Base-by-base conservation (phyloP, 2,113 vertebrate genomes). In the Lanius ludovicianus region DNA sequence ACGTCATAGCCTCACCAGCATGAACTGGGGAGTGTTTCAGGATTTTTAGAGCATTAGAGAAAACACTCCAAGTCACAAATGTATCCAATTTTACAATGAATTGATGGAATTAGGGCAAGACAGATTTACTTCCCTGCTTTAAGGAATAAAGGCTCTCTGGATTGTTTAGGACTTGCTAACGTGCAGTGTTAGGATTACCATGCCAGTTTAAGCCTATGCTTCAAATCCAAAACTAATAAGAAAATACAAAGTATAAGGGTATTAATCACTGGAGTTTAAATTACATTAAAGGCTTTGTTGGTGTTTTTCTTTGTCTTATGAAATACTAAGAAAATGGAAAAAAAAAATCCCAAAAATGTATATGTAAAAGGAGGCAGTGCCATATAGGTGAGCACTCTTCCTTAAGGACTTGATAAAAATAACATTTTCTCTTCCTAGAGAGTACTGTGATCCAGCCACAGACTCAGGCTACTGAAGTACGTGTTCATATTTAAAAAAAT, bases 241-340 rank as follows among this genome's bases (percentile, higher is more conserved):
- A 85, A 85, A 86, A 44, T 25, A 56, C 13, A n/a, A 84, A 80
- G 11, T n/a, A 79, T 20, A 75, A 62, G 73, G 33, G 33, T 44
- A 68, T 74, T 90, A 70, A 76, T 84, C 85, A 75, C 16, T 46
- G 16, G 24, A 50, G 53, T 53, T 84, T 84, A 92, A 89, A 77
- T 28, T 5, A 41, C 47, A 70, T 76, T 84, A 84, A 85, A 84
- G 35, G 46, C 64, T 74, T 91, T 76, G 22, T 8, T 84, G 33
- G 46, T 25, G 86, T 83, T 83, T 55, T 90, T 89, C 37, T 86
- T 83, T 74, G 70, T 13, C 39, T 91, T 68, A 35, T 60, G 46
- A 88, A 89, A 71, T 20, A 85, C 11, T 9, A 69, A 47, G 31
- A 84, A 93, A 94, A 94, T 19, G 69, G 3, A 3, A 37, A 56